Percentiles rank a stretch among this genome's conserved stretches.
Evolutionary conservation across 2,113 vertebrate species (phyloP).

Genomic region (Copsychus sechellarum): DNA sequence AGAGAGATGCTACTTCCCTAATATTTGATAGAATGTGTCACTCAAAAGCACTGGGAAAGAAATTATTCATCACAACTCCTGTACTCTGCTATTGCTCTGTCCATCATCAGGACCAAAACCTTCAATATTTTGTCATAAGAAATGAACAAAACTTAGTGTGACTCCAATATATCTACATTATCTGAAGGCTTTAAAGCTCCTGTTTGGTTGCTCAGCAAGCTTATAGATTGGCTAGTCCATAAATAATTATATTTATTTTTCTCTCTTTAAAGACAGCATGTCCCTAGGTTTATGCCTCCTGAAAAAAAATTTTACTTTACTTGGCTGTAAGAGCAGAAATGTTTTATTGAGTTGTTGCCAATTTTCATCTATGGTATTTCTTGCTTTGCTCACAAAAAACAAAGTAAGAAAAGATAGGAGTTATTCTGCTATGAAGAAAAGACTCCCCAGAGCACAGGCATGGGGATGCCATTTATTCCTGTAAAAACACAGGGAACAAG

Average conservation of each 20-base stretch:
- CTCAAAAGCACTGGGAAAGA: not conserved
- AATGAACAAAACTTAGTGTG: not conserved
- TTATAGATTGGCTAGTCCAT: not conserved
- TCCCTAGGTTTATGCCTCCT: not conserved
- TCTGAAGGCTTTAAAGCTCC: not conserved
- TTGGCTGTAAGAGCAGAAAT: not conserved
- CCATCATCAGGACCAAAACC: not conserved
- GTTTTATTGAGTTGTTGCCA: not conserved
- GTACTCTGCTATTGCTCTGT: not conserved
- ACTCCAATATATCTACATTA: not conserved
- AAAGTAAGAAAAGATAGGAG: not conserved
- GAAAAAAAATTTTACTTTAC: not conserved
- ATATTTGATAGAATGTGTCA: not conserved
- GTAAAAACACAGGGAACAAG: not conserved
- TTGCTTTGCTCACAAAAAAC: not conserved
- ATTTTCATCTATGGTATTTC: not conserved
- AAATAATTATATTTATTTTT: not conserved
- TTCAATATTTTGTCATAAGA: not conserved
- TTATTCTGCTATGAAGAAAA: not conserved
- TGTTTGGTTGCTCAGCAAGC: not conserved
- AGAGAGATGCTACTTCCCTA: not conserved
- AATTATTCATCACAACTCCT: not conserved
- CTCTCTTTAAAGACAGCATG: not conserved
- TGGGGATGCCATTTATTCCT: not conserved
- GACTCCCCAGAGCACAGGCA: not conserved